Conservation (phyloP, 2,888 invertebrate species). For the Trilocha varians region DNA sequence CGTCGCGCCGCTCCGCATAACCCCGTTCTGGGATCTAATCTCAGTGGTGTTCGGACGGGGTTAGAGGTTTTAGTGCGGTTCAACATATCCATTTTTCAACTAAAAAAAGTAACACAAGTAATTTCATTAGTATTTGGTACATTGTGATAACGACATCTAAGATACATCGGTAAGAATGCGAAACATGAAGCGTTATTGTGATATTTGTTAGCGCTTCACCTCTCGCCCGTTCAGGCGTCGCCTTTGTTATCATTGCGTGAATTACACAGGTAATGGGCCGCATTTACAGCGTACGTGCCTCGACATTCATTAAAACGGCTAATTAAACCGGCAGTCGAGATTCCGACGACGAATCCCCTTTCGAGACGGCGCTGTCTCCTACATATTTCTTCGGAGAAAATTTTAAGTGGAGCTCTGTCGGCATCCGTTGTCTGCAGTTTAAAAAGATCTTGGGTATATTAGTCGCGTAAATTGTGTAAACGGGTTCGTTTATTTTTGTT, state of each 20-base stretch:
- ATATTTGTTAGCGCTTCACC: conserved; percentile 16
- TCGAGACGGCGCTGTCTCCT: conserved; percentile 31
- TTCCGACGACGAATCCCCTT: conserved; percentile 44
- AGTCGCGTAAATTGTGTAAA: conserved; percentile 20
- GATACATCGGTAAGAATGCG: background rate
- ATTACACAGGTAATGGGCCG: conserved; percentile 64
- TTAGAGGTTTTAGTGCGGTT: too few species aligned
- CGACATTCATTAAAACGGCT: conserved; percentile 65
- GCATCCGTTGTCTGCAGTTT: conserved; percentile 28
- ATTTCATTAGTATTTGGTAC: too few species aligned
- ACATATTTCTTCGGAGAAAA: conserved; percentile 41
- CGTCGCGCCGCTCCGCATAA: too few species aligned
- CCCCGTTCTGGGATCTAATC: too few species aligned
- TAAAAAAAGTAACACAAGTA: too few species aligned
- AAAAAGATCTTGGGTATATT: conserved; percentile 27
- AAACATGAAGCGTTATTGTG: conserved; percentile 12
- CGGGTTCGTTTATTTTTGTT: conserved; percentile 9
- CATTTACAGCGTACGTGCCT: conserved; percentile 64
- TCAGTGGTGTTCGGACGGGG: too few species aligned
- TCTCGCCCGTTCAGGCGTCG: conserved; percentile 12
- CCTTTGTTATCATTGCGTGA: conserved; percentile 63
- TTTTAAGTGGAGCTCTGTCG: conserved; percentile 31
- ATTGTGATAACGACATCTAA: too few species aligned
- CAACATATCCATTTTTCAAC: too few species aligned
- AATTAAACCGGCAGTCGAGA: conserved; percentile 59